Evolutionary conservation across 2,888 invertebrate genomes (phyloP).

Genomic region (Amblyteles armatorius): DNA sequence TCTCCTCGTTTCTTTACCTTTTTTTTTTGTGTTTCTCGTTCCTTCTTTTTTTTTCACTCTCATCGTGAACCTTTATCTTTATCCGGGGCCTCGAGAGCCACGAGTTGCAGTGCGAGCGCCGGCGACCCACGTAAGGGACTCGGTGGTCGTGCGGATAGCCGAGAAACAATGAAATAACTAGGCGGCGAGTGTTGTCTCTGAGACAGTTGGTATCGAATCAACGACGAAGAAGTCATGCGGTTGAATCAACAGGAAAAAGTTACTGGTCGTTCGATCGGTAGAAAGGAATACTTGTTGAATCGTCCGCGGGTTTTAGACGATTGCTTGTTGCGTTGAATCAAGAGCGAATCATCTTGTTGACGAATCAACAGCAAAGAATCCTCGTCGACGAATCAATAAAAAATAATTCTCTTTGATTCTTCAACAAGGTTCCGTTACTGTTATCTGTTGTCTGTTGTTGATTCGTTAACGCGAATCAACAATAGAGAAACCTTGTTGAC

Average conservation of each 20-base stretch:
- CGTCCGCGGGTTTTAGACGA: background rate
- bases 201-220: background rate
- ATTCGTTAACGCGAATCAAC: no score
- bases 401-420: background rate
- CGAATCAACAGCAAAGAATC: no score
- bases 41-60: constrained; percentile 45
- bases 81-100: constrained; percentile 45
- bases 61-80: constrained; percentile 54
- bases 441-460: no score
- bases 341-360: background rate
- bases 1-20: constrained; percentile 56
- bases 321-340: background rate
- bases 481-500: no score
- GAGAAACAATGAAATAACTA: constrained; percentile 9
- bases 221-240: background rate
- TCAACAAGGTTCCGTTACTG: background rate
- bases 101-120: background rate
- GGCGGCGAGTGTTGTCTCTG: background rate
- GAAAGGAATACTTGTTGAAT: background rate
- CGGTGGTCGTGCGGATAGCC: constrained; percentile 24
- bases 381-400: background rate
- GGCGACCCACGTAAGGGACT: background rate
- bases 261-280: background rate
- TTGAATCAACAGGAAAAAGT: background rate
- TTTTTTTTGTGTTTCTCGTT: constrained; percentile 18